Conservation (phyloP, 2,888 invertebrate genomes). For the Epinotia ramella region DNA sequence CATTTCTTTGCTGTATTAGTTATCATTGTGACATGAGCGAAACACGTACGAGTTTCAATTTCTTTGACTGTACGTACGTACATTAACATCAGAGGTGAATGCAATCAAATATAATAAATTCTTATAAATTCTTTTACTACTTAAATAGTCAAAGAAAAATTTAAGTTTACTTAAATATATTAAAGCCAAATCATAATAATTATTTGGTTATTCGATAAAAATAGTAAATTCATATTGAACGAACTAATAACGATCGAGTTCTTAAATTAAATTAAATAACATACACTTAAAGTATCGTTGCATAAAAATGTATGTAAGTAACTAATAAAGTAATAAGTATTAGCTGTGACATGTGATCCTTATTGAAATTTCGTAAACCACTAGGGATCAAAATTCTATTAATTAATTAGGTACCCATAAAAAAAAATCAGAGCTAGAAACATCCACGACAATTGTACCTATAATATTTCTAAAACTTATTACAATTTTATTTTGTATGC, state of each 20-base stretch:
- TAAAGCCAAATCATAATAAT: conserved; percentile 3
- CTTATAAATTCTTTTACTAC: neutral
- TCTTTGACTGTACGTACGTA: no score
- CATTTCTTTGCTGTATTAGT: no score
- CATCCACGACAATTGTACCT: conserved; percentile 30
- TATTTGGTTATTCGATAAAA: neutral
- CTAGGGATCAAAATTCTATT: conserved; percentile 7
- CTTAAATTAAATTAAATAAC: conserved; percentile 7
- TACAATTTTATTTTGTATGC: conserved; percentile 31
- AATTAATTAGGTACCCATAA: conserved; percentile 15
- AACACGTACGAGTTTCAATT: no score
- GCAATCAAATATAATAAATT: no score
- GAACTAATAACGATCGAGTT: conserved; percentile 3
- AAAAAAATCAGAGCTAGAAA: conserved; percentile 33
- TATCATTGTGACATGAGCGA: no score
- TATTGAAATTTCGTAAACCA: conserved; percentile 22
- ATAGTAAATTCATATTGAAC: neutral
- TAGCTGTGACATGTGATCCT: conserved; percentile 25
- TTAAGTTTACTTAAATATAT: neutral
- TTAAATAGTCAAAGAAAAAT: neutral
- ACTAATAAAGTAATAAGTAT: conserved; percentile 1
- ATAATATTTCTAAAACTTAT: conserved; percentile 44
- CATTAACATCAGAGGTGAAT: no score
- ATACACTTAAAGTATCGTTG: neutral
- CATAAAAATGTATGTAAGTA: conserved; percentile 15